Evolutionary conservation across 2,797 vertebrate genomes (phyloP), one percentile per base, ranked within the genome.

Genomic region (Squalus acanthias): DNA sequence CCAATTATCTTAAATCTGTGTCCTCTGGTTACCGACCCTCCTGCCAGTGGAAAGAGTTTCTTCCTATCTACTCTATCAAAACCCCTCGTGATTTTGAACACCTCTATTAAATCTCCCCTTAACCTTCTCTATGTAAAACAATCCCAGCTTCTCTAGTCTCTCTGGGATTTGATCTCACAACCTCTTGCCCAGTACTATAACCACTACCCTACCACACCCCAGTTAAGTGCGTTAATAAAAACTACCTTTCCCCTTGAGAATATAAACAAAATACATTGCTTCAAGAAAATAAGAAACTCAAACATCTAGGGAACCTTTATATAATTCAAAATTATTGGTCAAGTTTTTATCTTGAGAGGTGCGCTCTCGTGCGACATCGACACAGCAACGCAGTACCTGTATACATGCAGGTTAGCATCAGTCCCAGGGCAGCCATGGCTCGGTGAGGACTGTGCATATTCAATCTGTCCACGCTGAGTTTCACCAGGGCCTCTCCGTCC

Each of bases 361-460:
- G 57, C 22, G 5, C 60, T 7, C 1, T 39, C 39, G 6, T 92
- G 22, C 20, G 5, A 39, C 5, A 85, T 20, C 17, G 1, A 46
- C 39, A 22, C 39, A 85, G 46, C 89, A 33, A 94, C 67, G 91
- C 97, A 79, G 97, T 98, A 99, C 99, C 99, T 96, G 99, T 99
- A 98, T 99, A 99, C 99, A 99, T 99, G 98, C 99, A 99, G 97
- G 99, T 99, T 96, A 99, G 98, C 99, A 99, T 99, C 97, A 99
- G 98, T 96, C 99, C 99, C 96, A 99, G 98, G 13, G 99, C 99
- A 1, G 99, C 99, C 99, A 99, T 99, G 88, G 99, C 99, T 97
- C 99, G 98, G 97, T 99, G 99, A 0, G 99, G 99, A 6, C 99
- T 99, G 96, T 99, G 99, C 98, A 99, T 99, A 96, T 99, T 99